Conservation (phyloP, 1,140 invertebrate genomes). For the Elymnias hypermnestra region DNA sequence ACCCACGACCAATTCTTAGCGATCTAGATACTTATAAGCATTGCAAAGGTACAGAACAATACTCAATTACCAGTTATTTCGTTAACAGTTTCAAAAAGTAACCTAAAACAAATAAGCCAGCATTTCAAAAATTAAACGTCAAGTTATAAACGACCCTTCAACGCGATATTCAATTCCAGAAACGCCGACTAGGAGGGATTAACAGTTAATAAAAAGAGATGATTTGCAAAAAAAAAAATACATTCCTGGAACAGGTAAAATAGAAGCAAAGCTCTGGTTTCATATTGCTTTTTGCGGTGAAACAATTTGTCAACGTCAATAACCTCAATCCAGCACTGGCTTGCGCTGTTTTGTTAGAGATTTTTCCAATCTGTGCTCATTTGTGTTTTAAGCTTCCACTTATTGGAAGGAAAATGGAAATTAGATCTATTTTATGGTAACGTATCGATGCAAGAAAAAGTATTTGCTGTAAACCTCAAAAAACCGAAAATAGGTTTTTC, state of each 20-base stretch:
- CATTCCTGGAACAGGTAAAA: constrained; percentile 16
- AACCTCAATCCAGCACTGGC: constrained; percentile 12
- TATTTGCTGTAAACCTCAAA: too few species aligned
- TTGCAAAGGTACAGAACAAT: too few species aligned
- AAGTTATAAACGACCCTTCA: constrained; percentile 4
- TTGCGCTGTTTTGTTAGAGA: constrained; percentile 10
- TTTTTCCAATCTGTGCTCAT: constrained; percentile 16
- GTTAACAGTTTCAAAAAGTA: too few species aligned
- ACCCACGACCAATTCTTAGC: too few species aligned
- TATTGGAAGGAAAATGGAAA: background rate
- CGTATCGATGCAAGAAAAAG: too few species aligned
- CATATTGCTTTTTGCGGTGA: constrained; percentile 21
- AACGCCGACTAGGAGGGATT: constrained; percentile 4
- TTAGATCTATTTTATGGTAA: background rate
- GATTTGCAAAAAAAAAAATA: constrained; percentile 13
- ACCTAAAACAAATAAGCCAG: too few species aligned
- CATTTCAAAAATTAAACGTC: too few species aligned
- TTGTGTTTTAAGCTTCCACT: constrained; percentile 8
- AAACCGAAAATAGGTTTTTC: too few species aligned
- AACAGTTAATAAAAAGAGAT: constrained; percentile 18
- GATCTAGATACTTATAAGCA: too few species aligned
- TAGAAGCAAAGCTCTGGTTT: constrained; percentile 9
- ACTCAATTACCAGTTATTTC: too few species aligned
- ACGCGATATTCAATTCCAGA: constrained; percentile 6
- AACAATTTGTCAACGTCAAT: constrained; percentile 25